A percentile compares a stretch with the other conserved stretches of the same genome.
These are phyloP conservation scores for Anarsia innoxiella DNA, from an alignment of 2,888 invertebrate genomes.

Conservation along the genomic window DNA sequence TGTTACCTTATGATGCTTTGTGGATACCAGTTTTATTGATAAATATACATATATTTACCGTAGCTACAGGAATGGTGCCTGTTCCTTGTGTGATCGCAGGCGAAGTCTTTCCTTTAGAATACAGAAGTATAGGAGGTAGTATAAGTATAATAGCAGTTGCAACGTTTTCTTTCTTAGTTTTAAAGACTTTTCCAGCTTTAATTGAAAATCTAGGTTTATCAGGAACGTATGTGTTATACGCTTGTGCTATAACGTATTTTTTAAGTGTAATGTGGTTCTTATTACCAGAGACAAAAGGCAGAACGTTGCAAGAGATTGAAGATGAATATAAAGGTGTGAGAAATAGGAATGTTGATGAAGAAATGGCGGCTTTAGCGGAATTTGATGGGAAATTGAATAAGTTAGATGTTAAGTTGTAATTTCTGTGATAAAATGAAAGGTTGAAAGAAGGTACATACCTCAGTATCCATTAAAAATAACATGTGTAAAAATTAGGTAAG, in stretches of 20 bases:
- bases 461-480: too few species aligned
- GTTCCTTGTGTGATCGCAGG: conserved; percentile 82
- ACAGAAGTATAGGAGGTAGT: conserved; percentile 77
- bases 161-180: conserved; percentile 73
- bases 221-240: conserved; percentile 76
- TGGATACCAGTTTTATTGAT: conserved; percentile 66
- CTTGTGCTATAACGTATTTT: conserved; percentile 62
- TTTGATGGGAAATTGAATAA: not conserved
- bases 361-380: not conserved
- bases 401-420: not conserved
- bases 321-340: conserved; percentile 47
- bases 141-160: conserved; percentile 75
- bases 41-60: conserved; percentile 70
- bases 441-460: too few species aligned
- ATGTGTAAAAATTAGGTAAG: too few species aligned
- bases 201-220: conserved; percentile 62
- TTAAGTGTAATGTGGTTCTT: conserved; percentile 70
- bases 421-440: not conserved
- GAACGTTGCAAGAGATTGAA: conserved; percentile 79
- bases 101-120: conserved; percentile 78
- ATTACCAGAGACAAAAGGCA: conserved; percentile 80
- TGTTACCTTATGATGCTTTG: conserved; percentile 27
- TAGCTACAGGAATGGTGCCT: conserved; percentile 76
- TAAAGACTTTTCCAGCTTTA: conserved; percentile 76
- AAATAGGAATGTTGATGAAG: not conserved